Conservation (phyloP, 2,113 vertebrate species). For the Pseudorasbora parva region DNA sequence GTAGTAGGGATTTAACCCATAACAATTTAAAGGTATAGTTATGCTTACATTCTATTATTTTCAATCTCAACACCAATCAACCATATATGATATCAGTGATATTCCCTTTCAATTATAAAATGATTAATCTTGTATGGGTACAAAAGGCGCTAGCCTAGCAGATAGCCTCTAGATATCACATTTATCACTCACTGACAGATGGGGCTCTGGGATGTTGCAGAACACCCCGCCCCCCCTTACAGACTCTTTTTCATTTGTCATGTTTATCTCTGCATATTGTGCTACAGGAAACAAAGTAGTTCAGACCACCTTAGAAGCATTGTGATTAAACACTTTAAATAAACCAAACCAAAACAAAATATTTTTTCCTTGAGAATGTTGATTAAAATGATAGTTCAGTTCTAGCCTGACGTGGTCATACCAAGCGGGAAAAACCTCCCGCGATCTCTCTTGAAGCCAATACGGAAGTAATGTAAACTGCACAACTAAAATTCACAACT, state of each 20-base stretch:
- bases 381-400: neutral
- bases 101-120: constrained; percentile 49
- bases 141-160: constrained; percentile 50
- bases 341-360: neutral
- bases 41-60: constrained; percentile 1
- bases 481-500: no score
- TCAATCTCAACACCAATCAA: constrained; percentile 33
- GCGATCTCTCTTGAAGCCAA: no score
- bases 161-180: constrained; percentile 50
- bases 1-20: neutral
- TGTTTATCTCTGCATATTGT: constrained; percentile 19
- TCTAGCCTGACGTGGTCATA: no score
- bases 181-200: constrained; percentile 54
- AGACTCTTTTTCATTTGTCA: constrained; percentile 19
- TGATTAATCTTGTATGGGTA: constrained; percentile 58
- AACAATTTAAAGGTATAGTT: neutral
- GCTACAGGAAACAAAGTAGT: neutral
- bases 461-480: no score
- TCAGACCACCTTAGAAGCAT: constrained; percentile 8
- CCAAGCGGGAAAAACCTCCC: no score
- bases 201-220: neutral
- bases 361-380: neutral
- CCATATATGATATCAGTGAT: constrained; percentile 26
- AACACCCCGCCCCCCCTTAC: constrained; percentile 14
- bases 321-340: neutral